Evolutionary conservation across 2,888 invertebrate genomes (phyloP).

Genomic region (Nemurella pictetii): DNA sequence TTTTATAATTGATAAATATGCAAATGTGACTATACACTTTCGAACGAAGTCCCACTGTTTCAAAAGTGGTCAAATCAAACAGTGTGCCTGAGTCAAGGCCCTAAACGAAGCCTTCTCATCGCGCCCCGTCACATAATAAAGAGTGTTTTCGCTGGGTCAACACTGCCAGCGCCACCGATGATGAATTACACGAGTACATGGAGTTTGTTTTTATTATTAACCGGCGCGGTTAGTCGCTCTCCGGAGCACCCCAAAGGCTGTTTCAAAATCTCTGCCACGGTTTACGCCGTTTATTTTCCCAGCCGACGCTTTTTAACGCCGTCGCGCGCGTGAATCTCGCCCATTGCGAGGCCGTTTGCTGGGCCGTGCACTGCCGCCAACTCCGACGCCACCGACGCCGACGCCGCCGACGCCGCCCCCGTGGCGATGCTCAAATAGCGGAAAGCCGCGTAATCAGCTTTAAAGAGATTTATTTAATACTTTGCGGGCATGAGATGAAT

Average conservation of each 20-base stretch:
- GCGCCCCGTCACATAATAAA: not conserved
- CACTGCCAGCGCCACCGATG: not conserved
- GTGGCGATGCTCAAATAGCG: slow-evolving; percentile 37
- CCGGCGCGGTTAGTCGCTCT: not conserved
- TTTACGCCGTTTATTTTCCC: slow-evolving; percentile 23
- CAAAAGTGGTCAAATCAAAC: not conserved
- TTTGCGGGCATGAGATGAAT: slow-evolving; percentile 39
- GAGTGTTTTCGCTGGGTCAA: slow-evolving; percentile 24
- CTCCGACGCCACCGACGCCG: too few species aligned
- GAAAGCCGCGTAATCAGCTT: slow-evolving; percentile 41
- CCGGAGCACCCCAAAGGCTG: not conserved
- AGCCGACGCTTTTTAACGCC: slow-evolving; percentile 18
- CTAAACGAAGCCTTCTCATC: not conserved
- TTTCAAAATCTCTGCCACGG: not conserved
- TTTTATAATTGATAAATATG: not conserved
- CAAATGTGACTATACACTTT: not conserved
- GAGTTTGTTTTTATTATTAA: slow-evolving; percentile 6
- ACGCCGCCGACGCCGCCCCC: slow-evolving; percentile 11
- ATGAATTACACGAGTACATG: slow-evolving; percentile 1
- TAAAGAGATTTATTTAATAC: slow-evolving; percentile 41
- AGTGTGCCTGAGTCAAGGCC: not conserved
- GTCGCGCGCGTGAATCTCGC: slow-evolving; percentile 12
- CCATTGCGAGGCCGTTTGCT: not conserved
- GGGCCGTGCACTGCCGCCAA: not conserved
- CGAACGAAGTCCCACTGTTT: not conserved